Base-by-base conservation (phyloP, 2,113 vertebrate genomes). In the Platichthys flesus region DNA sequence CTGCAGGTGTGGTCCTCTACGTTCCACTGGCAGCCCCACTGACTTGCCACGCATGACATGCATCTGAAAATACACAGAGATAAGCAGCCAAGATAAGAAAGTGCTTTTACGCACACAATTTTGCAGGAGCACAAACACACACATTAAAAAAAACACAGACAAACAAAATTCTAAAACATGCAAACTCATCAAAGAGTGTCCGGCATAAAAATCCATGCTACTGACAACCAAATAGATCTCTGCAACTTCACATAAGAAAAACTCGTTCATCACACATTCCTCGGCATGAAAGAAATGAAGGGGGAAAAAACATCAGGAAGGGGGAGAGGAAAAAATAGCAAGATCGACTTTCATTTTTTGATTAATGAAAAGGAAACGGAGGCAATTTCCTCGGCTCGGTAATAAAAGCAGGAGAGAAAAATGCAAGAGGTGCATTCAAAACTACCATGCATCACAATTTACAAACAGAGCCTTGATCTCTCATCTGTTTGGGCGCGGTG, bases 1-100 rank as follows among this genome's bases (percentile, higher is more conserved):
- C 94, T 94, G 83, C 97, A 99, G 55, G 92, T 94, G 47, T 97
- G 95, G 52, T 93, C 92, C 1, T 15, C 78, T 67, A 94, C 93
- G 77, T 95, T 94, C 97, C 97, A 99, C 87, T 97, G 96, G 83
- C 97, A 99, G 66, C 95, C 94, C 97, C 97, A 99, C 70, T 79
- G 86, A 88, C 95, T 97, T 88, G 94, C 95, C 73, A 97, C 93
- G 71, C 97, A 98, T 21, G 96, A 95, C 84, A 94, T 94, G 88
- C 97, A 99, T 84, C 97, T 98, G 86, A 24, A 90, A 58, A 77
- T 10, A 54, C 49, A 71, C 3, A 95, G 94, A 55, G 9, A 65
- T 61, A 20, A 51, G 64, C 18, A 60, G 56, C 4, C 18, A 12
- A 68, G 20, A 26, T 26, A 67, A 66, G 69, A 45, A 79, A 84